These are phyloP conservation scores for Rhopalosiphum nymphaeae DNA, from an alignment of 2,888 invertebrate genomes.

Conservation along the genomic window DNA sequence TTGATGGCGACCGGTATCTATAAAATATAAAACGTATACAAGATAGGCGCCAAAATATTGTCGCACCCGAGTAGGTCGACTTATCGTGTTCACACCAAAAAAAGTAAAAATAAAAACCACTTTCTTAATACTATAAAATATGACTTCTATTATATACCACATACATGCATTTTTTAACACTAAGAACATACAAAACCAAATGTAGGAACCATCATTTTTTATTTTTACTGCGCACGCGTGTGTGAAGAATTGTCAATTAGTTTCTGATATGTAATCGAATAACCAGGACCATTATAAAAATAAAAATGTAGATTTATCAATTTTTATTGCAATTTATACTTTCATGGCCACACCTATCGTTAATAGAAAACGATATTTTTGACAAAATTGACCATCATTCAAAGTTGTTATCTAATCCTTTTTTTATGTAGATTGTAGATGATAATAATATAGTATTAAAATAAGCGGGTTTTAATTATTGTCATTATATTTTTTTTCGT, in stretches of 20 bases:
- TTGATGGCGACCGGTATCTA: background rate
- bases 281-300: background rate
- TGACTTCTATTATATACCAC: background rate
- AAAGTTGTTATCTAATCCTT: background rate
- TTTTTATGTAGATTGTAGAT: background rate
- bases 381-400: background rate
- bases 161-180: background rate
- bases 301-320: constrained; percentile 23
- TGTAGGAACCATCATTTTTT: background rate
- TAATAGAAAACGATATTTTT: background rate
- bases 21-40: background rate
- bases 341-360: background rate
- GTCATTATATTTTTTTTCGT: background rate
- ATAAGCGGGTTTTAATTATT: background rate
- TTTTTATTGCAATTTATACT: constrained; percentile 16
- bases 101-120: constrained; percentile 28
- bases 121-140: constrained; percentile 33
- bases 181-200: background rate
- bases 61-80: constrained; percentile 21
- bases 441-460: background rate
- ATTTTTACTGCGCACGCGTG: background rate
- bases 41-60: constrained; percentile 4
- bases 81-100: constrained; percentile 4
- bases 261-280: constrained; percentile 10
- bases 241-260: constrained; percentile 14